Conservation (phyloP, 2,797 vertebrate species). For the Pseudochirops cupreus region DNA sequence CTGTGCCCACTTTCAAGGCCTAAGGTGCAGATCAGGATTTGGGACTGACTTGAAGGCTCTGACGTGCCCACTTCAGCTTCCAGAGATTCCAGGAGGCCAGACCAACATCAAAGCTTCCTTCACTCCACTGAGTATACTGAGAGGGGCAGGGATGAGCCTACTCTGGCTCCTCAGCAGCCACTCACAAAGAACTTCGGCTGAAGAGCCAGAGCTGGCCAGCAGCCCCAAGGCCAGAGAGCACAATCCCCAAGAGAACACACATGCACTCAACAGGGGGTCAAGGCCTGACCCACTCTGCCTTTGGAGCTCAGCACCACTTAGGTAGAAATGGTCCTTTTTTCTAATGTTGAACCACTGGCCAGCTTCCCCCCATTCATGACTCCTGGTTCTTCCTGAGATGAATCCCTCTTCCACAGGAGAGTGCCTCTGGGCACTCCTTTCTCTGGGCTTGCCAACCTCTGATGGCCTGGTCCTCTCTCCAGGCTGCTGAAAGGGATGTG, state of each 20-base stretch:
- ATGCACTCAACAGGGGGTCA: background rate
- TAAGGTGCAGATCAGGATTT: background rate
- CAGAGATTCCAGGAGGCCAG: background rate
- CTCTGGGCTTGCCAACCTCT: background rate
- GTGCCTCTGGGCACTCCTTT: background rate
- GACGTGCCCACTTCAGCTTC: background rate
- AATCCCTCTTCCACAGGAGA: background rate
- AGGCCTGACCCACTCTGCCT: background rate
- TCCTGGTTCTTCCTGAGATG: background rate
- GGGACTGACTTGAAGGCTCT: background rate
- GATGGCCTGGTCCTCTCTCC: too few species aligned
- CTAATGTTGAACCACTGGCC: background rate
- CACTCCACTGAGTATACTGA: background rate
- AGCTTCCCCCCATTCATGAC: too few species aligned
- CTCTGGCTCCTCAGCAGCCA: background rate
- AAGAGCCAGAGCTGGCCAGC: constrained; percentile 8
- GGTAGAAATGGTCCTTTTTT: background rate
- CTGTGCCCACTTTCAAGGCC: background rate
- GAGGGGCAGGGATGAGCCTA: background rate
- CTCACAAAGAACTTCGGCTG: background rate
- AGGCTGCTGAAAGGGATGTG: background rate
- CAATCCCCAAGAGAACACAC: background rate
- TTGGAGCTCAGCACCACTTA: background rate
- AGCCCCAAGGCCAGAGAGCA: background rate
- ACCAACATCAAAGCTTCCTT: background rate